Evolutionary conservation across 2,797 vertebrate genomes (phyloP).

Genomic region (Phyllotis vaccarum): DNA sequence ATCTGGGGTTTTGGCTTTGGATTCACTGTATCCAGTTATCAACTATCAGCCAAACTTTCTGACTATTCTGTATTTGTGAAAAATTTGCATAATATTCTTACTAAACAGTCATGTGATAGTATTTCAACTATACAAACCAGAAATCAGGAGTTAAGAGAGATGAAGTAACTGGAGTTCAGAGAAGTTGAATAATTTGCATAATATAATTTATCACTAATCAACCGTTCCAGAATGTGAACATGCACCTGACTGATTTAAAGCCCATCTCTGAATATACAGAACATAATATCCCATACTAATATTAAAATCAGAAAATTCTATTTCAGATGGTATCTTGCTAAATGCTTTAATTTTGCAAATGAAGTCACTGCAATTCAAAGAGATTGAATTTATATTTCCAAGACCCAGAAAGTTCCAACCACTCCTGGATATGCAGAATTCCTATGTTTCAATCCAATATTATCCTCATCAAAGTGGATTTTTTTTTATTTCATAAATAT

Average conservation of each 20-base stretch:
- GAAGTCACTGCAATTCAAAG: conserved; percentile 1
- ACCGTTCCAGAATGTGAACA: conserved; percentile 17
- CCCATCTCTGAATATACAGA: background rate
- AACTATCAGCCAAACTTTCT: background rate
- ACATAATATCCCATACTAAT: background rate
- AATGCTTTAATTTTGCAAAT: conserved; percentile 49
- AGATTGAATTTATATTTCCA: conserved; percentile 21
- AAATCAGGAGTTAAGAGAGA: conserved; percentile 51
- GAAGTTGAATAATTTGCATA: conserved; percentile 34
- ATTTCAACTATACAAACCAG: background rate
- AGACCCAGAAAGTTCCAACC: background rate
- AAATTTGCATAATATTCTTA: background rate
- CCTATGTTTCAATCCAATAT: background rate
- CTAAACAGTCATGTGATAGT: background rate
- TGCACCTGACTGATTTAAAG: conserved; percentile 23
- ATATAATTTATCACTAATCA: conserved; percentile 41
- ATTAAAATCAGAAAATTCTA: conserved; percentile 52
- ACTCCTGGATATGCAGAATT: background rate
- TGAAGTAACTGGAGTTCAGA: conserved; percentile 18
- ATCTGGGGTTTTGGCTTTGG: background rate
- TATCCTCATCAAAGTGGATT: background rate
- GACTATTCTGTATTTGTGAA: background rate
- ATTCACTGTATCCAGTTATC: background rate
- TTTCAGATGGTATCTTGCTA: conserved; percentile 41
- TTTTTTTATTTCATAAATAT: background rate